phyloP scores from a whole-genome alignment of 2,113 vertebrate species.

The Tylochromis polylepis region DNA sequence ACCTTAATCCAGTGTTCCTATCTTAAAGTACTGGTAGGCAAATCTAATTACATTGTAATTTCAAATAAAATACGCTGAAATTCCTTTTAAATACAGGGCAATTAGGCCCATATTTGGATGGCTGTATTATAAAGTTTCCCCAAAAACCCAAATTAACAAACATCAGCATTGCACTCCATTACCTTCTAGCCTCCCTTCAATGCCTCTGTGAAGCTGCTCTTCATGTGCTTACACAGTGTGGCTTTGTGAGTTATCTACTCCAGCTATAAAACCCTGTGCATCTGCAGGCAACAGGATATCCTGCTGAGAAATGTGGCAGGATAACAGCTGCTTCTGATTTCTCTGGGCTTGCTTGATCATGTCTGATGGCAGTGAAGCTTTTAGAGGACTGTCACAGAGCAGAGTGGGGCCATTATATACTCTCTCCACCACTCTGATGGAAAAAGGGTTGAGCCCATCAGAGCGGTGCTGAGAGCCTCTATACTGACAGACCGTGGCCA shows the following conservation, averaged over 20 bases:
- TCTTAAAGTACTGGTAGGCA: neutral
- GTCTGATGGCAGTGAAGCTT: slow-evolving; percentile 36
- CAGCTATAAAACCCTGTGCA: slow-evolving; percentile 10
- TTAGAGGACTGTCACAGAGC: slow-evolving; percentile 32
- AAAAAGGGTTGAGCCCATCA: slow-evolving; percentile 38
- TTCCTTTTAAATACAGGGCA: neutral
- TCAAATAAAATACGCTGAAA: neutral
- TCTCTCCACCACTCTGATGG: slow-evolving; percentile 31
- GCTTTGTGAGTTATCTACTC: slow-evolving; percentile 19
- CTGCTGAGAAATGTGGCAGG: slow-evolving; percentile 42
- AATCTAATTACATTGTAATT: neutral
- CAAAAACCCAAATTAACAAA: neutral
- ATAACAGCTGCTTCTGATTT: slow-evolving; percentile 41
- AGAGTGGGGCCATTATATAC: slow-evolving; percentile 47
- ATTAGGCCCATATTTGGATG: neutral
- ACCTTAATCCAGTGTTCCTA: fast-evolving
- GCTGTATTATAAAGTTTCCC: neutral
- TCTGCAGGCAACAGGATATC: slow-evolving; percentile 43
- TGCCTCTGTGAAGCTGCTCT: neutral
- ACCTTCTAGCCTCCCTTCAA: neutral
- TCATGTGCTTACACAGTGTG: neutral
- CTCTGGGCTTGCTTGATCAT: slow-evolving; percentile 31
- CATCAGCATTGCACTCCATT: neutral
- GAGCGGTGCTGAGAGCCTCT: slow-evolving; percentile 17
- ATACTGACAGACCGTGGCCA: neutral